phyloP scores from a whole-genome alignment of 1,140 invertebrate genomes.

The Elysia chlorotica region DNA sequence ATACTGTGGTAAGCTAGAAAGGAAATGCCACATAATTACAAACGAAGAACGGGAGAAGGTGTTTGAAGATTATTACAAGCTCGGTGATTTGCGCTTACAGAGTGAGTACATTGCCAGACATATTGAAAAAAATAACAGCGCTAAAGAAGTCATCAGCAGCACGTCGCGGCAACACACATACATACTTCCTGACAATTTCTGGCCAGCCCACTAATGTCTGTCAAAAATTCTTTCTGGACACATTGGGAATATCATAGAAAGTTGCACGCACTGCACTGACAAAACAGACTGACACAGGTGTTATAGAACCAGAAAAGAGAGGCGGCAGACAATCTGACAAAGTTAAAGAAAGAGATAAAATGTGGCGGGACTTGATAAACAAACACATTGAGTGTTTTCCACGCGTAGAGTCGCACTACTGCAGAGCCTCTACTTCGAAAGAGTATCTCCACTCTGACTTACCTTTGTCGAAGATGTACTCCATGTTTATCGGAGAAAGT shows the following conservation, averaged over 20 bases:
- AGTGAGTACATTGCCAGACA: neutral
- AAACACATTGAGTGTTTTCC: conserved; percentile 7
- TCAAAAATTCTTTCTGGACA: neutral
- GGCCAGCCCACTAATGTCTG: neutral
- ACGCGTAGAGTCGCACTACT: conserved; percentile 5
- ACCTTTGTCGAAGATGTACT: conserved; percentile 11
- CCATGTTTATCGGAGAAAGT: conserved; percentile 6
- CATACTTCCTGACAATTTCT: neutral
- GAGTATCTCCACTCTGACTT: conserved; percentile 7
- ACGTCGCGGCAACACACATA: neutral
- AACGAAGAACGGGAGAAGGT: neutral
- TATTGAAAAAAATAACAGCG: neutral
- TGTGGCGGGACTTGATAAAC: neutral
- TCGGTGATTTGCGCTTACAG: neutral
- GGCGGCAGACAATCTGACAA: conserved; percentile 4
- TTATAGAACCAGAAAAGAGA: neutral
- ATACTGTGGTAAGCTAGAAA: neutral
- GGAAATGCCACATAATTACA: neutral
- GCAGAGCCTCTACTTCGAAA: conserved; percentile 8
- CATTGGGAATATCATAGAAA: neutral
- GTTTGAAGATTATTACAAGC: neutral
- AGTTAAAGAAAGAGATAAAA: neutral
- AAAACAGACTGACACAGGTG: neutral
- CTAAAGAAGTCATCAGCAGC: neutral
- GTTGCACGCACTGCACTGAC: neutral